Evolutionary conservation across 2,888 invertebrate species (phyloP), one percentile per base, ranked within the genome.

Genomic region (Drosophila colorata): DNA sequence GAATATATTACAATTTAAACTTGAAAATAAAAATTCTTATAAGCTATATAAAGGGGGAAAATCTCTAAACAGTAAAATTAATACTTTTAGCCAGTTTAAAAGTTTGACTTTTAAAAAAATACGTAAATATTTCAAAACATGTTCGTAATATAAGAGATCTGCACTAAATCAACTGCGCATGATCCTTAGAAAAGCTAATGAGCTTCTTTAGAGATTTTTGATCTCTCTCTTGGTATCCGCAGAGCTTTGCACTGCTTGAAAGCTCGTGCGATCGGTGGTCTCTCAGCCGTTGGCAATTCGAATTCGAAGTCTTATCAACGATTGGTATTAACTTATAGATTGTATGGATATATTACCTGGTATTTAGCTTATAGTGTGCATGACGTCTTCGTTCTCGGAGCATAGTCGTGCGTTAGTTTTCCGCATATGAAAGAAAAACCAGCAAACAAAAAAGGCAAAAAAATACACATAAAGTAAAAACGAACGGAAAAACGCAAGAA

Each of bases 301-400:
- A 65, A 69, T 20, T 41, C 2, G 1, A 11, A 11, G 18, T 35
- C 23, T 52, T 74, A 69, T 47, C 55, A 61, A 46, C 3, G 41
- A 31, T 56, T 66, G 16, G 28, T 35, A n/a, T 16, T 52, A 38
- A 28, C 11, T 66, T 59, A 56, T 23, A 55, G 18, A 57, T 40
- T 52, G 44, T 33, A 41, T 64, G 51, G 13, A 37, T 51, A 47
- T 14, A 49, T 94, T 92, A 95, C 95, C 96, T 96, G 91, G 97
- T 94, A 93, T 97, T 97, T 78, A 97, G 97, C 91, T 97, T 97
- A 93, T 96, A 94, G 93, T 97, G 97, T 93, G 96, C 95, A 94
- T 97, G 97, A 87, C 96, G 95, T 90, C 97, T 94, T 87, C 97
- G 94, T 91, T 97, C 95, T 91, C 97, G 95, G 93, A 97, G 94